A percentile compares a stretch with the other conserved stretches of the same genome.
These are phyloP conservation scores for Microplitis deprimator DNA, from an alignment of 2,888 invertebrate species.

Conservation along the genomic window DNA sequence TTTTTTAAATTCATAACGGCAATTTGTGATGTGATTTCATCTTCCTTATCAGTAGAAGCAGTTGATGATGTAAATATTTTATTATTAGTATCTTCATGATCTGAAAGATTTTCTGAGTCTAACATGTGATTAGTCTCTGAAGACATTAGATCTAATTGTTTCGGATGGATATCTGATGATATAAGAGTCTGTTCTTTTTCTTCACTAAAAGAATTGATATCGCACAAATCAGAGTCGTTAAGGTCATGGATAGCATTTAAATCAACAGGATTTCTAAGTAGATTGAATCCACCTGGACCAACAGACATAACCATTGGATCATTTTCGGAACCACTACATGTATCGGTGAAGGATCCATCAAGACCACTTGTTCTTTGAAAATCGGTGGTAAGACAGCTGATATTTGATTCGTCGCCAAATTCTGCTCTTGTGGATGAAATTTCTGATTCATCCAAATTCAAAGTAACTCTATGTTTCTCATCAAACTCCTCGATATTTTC, in stretches of 20 bases:
- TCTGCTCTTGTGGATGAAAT: slow-evolving; percentile 73
- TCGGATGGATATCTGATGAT: slow-evolving; percentile 43
- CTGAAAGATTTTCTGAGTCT: slow-evolving; percentile 37
- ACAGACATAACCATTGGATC: slow-evolving; percentile 67
- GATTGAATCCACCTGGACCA: slow-evolving; percentile 62
- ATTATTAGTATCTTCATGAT: slow-evolving; percentile 29
- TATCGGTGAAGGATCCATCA: slow-evolving; percentile 59
- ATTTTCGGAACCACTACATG: slow-evolving; percentile 57
- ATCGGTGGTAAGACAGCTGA: slow-evolving; percentile 64
- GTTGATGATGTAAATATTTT: slow-evolving; percentile 42
- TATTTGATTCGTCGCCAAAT: slow-evolving; percentile 72
- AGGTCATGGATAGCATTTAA: slow-evolving; percentile 72
- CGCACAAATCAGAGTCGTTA: slow-evolving; percentile 57
- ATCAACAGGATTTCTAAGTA: slow-evolving; percentile 65
- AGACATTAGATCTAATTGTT: slow-evolving; percentile 38
- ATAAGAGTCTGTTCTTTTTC: slow-evolving; percentile 25
- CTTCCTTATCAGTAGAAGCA: slow-evolving; percentile 31
- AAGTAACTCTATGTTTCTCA: slow-evolving; percentile 51
- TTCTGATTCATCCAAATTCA: slow-evolving; percentile 71
- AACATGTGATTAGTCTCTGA: slow-evolving; percentile 41
- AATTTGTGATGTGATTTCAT: slow-evolving; percentile 24
- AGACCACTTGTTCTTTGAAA: slow-evolving; percentile 58
- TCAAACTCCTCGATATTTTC: slow-evolving; percentile 50
- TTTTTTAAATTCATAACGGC: slow-evolving; percentile 35
- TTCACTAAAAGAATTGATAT: slow-evolving; percentile 34